Evolutionary conservation across 2,888 invertebrate genomes (phyloP).

Genomic region (Leptinotarsa tumamoca): DNA sequence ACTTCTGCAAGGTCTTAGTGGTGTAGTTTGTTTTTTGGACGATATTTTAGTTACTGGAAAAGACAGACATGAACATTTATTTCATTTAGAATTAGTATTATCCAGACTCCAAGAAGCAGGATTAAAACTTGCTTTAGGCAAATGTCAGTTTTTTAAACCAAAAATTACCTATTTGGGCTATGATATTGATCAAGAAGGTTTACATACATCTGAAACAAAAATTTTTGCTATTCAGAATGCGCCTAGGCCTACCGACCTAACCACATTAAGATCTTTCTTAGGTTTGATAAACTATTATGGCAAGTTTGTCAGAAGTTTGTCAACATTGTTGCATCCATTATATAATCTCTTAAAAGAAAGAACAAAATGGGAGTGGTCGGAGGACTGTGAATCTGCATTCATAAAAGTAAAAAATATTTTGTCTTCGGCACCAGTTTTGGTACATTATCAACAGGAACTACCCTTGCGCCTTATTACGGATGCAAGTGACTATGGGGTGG

Average conservation of each 20-base stretch:
- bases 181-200: conserved; percentile 36
- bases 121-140: no score
- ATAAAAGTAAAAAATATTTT: conserved; percentile 27
- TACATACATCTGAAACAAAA: not conserved
- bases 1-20: conserved; percentile 10
- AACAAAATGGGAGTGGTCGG: conserved; percentile 29
- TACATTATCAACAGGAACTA: not conserved
- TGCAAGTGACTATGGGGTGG: conserved; percentile 37
- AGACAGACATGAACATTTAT: conserved; percentile 32
- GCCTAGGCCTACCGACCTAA: conserved; percentile 10
- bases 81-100: not conserved
- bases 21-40: conserved; percentile 34
- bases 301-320: not conserved
- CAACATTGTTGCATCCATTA: not conserved
- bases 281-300: not conserved
- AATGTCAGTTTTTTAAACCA: no score
- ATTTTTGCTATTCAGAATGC: no score
- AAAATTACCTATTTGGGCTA: conserved; percentile 43
- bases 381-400: conserved; percentile 36
- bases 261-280: not conserved
- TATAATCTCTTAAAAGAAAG: conserved; percentile 4
- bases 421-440: not conserved
- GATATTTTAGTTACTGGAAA: conserved; percentile 47
- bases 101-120: not conserved
- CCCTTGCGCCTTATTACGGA: conserved; percentile 37